These are phyloP conservation scores for Podarcis siculus DNA, from an alignment of 2,797 vertebrate genomes.

Conservation along the genomic window DNA sequence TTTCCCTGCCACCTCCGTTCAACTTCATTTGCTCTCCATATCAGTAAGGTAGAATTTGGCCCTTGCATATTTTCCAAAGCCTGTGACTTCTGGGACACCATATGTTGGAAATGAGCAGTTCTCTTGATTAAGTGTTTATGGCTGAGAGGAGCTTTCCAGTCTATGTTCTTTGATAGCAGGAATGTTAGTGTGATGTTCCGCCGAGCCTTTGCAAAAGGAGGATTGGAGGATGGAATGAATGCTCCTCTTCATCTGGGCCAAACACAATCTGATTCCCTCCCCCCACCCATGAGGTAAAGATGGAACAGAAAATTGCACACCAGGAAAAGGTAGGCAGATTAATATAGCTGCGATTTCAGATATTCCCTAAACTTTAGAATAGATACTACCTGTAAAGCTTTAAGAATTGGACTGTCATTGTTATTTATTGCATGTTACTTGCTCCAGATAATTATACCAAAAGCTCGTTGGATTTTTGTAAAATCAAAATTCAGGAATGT, in stretches of 20 bases:
- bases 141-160: neutral
- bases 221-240: neutral
- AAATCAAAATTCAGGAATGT: neutral
- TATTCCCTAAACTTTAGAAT: neutral
- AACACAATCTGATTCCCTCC: neutral
- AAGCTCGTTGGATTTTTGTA: neutral
- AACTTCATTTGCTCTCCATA: neutral
- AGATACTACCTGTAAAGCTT: neutral
- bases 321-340: neutral
- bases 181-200: neutral
- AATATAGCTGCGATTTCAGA: neutral
- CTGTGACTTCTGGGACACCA: neutral
- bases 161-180: neutral
- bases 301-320: neutral
- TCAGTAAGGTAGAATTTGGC: neutral
- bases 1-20: neutral
- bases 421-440: conserved; percentile 7
- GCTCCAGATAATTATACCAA: neutral
- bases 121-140: neutral
- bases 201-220: neutral
- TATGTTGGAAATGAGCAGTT: neutral
- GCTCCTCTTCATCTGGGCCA: neutral
- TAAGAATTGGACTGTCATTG: neutral
- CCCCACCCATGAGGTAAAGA: neutral
- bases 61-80: neutral